These are phyloP conservation scores for Pollenia labialis DNA, from an alignment of 2,888 invertebrate species.

Conservation along the genomic window DNA sequence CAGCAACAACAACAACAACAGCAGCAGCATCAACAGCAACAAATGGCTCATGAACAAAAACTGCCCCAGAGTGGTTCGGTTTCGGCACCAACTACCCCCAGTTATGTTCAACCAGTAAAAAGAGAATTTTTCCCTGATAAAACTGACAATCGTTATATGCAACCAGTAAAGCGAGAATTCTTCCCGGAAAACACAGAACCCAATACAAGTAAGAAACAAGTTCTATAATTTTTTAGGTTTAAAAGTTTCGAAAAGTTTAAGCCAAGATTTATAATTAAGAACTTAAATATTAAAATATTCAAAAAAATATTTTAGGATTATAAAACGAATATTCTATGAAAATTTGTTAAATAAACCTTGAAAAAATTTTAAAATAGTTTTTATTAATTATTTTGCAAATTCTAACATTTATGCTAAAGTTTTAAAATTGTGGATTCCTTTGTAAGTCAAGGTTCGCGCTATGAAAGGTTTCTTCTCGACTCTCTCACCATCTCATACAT, in stretches of 20 bases:
- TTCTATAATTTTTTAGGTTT: no score
- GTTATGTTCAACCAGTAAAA: slow-evolving; percentile 85
- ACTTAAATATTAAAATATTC: background rate
- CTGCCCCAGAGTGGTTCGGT: slow-evolving; percentile 78
- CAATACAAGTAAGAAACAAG: slow-evolving; percentile 90
- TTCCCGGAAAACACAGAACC: slow-evolving; percentile 93
- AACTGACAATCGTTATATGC: slow-evolving; percentile 85
- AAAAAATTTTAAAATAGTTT: no score
- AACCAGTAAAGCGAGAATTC: slow-evolving; percentile 88
- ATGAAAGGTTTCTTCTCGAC: no score
- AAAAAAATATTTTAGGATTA: no score
- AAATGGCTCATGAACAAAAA: slow-evolving; percentile 73
- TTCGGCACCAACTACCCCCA: slow-evolving; percentile 85
- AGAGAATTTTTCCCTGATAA: slow-evolving; percentile 92
- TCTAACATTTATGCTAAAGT: no score
- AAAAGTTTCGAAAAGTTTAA: background rate
- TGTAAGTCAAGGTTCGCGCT: no score
- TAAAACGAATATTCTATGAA: no score
- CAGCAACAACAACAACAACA: slow-evolving; percentile 74
- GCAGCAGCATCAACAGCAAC: slow-evolving; percentile 76
- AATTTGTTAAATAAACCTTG: no score
- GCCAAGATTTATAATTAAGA: background rate
- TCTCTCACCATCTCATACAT: no score
- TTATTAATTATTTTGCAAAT: no score
- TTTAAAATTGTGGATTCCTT: no score